phyloP scores from a whole-genome alignment of 1,140 invertebrate species.

The Drosophila bifasciata region DNA sequence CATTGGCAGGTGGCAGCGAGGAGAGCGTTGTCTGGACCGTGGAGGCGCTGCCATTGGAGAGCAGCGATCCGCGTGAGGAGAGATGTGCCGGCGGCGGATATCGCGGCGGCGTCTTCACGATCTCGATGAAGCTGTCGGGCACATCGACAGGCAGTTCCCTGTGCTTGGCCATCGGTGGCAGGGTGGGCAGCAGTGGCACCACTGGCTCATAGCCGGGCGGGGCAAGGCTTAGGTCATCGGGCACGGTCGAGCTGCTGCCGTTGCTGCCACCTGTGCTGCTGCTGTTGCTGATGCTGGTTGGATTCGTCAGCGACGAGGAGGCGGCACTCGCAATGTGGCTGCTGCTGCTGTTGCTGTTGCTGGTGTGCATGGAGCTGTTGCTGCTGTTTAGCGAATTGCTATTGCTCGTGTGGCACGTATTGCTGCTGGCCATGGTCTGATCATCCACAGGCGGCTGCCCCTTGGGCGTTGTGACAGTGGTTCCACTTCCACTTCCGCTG shows the following conservation, averaged over 20 bases:
- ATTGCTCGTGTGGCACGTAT: conserved; percentile 18
- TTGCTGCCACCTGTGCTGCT: conserved; percentile 28
- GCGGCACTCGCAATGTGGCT: conserved; percentile 47
- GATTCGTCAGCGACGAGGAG: conserved; percentile 2
- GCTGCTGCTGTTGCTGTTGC: conserved; percentile 45
- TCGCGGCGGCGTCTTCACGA: conserved; percentile 89
- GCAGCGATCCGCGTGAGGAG: conserved; percentile 71
- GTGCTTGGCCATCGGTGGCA: conserved; percentile 77
- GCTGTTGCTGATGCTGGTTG: conserved; percentile 23
- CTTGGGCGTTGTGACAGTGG: conserved; percentile 5
- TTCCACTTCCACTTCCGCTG: background rate
- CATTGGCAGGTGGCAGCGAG: conserved; percentile 43
- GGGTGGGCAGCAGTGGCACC: conserved; percentile 24
- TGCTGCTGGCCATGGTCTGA: conserved; percentile 29
- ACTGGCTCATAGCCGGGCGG: conserved; percentile 60
- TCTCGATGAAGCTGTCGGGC: conserved; percentile 90
- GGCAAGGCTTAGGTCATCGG: conserved; percentile 59
- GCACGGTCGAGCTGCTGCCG: conserved; percentile 54
- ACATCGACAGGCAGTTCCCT: conserved; percentile 91
- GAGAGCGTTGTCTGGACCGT: conserved; percentile 74
- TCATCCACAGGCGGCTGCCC: conserved; percentile 3
- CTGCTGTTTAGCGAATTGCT: conserved; percentile 63
- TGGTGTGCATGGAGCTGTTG: conserved; percentile 63
- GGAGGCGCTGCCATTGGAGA: conserved; percentile 69
- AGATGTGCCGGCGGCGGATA: conserved; percentile 87